A percentile compares a stretch with the other conserved stretches of the same genome.
These are phyloP conservation scores for Bombus ignitus DNA, from an alignment of 1,140 invertebrate species.

Conservation along the genomic window DNA sequence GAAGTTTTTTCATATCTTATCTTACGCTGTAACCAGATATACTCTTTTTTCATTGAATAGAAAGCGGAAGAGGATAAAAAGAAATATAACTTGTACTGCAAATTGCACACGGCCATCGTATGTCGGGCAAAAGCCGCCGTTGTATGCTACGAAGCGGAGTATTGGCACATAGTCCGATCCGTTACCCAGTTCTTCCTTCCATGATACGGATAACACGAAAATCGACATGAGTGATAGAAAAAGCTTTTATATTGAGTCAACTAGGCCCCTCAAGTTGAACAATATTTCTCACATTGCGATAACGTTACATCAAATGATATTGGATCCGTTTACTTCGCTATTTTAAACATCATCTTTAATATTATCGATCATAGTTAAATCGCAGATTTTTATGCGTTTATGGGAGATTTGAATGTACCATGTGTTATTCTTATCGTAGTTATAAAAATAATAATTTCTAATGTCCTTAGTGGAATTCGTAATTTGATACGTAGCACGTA, in stretches of 20 bases:
- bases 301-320: not conserved
- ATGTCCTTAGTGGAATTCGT: too few species aligned
- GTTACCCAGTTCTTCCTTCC: too few species aligned
- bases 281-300: not conserved
- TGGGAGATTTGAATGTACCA: not conserved
- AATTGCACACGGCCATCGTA: not conserved
- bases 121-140: not conserved
- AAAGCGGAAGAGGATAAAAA: not conserved
- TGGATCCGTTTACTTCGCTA: not conserved
- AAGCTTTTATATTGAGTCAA: not conserved
- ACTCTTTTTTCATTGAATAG: not conserved
- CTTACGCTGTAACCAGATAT: not conserved
- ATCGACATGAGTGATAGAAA: not conserved
- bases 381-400: not conserved
- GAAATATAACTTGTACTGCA: not conserved
- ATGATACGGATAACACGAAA: constrained; percentile 4
- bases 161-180: constrained; percentile 7
- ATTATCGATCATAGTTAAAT: not conserved
- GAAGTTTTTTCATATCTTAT: not conserved
- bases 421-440: too few species aligned
- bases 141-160: not conserved
- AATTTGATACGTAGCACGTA: too few species aligned
- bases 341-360: not conserved
- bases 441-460: too few species aligned
- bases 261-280: too few species aligned